phyloP scores from a whole-genome alignment of 64 coral and sea anemone species.

The Pocillopora damicornis region DNA sequence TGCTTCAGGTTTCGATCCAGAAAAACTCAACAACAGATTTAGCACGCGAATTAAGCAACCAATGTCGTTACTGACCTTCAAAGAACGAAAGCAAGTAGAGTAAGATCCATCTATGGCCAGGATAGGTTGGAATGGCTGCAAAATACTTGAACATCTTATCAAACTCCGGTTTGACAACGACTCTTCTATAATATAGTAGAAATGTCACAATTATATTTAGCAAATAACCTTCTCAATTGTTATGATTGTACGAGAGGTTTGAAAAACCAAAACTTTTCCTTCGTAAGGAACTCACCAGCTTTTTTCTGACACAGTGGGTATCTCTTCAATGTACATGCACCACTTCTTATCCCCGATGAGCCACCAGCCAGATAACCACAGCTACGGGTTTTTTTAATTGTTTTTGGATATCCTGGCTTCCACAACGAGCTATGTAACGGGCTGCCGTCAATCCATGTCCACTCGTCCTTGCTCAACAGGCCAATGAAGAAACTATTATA shows the following conservation, averaged over 20 bases:
- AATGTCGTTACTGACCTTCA: neutral
- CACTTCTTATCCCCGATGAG: neutral
- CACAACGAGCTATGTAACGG: neutral
- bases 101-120: neutral
- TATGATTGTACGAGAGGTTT: too few species aligned
- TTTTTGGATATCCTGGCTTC: slow-evolving; percentile 6
- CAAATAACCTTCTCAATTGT: neutral
- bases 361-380: slow-evolving; percentile 1
- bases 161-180: neutral
- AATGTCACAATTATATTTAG: neutral
- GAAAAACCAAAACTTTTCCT: too few species aligned
- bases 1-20: too few species aligned
- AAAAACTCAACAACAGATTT: neutral
- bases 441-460: neutral
- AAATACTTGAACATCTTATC: neutral
- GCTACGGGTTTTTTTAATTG: neutral
- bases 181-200: neutral
- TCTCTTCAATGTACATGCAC: neutral
- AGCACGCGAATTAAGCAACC: neutral
- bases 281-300: neutral
- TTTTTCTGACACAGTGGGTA: too few species aligned
- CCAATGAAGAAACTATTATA: too few species aligned
- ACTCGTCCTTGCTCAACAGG: neutral
- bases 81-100: neutral
- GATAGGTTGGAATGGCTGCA: neutral